Base-by-base conservation (phyloP, 2,888 invertebrate species). In the Lomographa bimaculata region DNA sequence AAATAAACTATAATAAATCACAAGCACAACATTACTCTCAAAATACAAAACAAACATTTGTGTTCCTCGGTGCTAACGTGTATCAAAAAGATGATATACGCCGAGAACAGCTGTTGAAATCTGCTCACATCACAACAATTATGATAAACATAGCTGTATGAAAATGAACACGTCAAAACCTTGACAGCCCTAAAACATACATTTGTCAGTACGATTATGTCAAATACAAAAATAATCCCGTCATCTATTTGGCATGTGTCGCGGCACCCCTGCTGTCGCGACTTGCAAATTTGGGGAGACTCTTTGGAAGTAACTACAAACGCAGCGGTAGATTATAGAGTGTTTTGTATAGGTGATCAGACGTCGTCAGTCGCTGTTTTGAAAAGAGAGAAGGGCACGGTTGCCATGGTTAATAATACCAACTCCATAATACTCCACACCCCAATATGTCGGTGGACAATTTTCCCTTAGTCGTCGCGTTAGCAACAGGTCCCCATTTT, bases 191-290 rank as follows among this genome's bases (percentile, higher is more conserved):
- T 79, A 79, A 78, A 80, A 65, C 57, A 82, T 73, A 79, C 80
- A 85, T 87, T 87, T 89, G 87, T 89, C 87, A 87, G 84, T 85
- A 85, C 79, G 87, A 87, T 89, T 86, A 89, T 87, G 87, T 87
- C 87, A 89, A 87, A 86, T 80, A 84, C 86, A 87, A 84, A 85
- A 83, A 87, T 89, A 89, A 89, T 87, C 87, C 86, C 79, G 82
- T 85, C 87, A 86, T 87, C 80, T 82, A 76, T 84, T 80, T 80
- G 83, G 78, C 81, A 71, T 81, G 73, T 70, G 80, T 71, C 43
- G 34, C 39, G 30, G 47, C 81, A 75, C 85, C 83, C 85, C 79
- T 82, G 74, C 74, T 69, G 65, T 70, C 60, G 57, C 64, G 67
- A 79, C 76, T 82, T 83, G 85, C 79, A 82, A 86, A 86, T 86